Evolutionary conservation across 2,797 vertebrate genomes (phyloP).

Genomic region (Microchirus variegatus): DNA sequence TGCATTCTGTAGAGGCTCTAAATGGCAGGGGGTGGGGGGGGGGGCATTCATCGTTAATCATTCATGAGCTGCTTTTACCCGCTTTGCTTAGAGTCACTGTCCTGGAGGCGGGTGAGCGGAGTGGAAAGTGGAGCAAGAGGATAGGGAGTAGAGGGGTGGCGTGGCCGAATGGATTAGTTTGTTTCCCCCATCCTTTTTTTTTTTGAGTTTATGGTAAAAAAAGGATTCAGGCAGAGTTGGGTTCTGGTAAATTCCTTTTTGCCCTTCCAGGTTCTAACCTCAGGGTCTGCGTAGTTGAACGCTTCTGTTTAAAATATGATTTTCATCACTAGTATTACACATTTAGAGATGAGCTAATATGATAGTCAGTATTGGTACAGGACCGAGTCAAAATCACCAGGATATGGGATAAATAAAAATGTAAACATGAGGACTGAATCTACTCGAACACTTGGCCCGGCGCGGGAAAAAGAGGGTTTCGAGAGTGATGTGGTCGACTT

Average conservation of each 20-base stretch:
- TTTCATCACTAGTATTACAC: constrained; percentile 24
- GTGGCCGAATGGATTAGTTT: constrained; percentile 20
- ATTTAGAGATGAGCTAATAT: background rate
- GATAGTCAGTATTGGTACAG: too few species aligned
- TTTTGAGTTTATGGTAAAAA: constrained; percentile 6
- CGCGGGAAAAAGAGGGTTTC: too few species aligned
- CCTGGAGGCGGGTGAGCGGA: constrained; percentile 57
- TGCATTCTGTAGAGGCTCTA: constrained; percentile 79
- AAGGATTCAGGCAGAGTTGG: background rate
- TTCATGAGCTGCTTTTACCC: constrained; percentile 82
- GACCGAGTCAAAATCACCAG: too few species aligned
- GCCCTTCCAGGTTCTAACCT: background rate
- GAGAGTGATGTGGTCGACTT: too few species aligned
- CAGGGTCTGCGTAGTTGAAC: constrained; percentile 14
- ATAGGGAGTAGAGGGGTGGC: constrained; percentile 12
- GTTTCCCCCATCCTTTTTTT: constrained; percentile 12
- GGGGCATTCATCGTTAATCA: constrained; percentile 76
- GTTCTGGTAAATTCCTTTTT: constrained; percentile 7
- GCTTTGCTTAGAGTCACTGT: constrained; percentile 77
- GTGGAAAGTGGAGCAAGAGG: constrained; percentile 29
- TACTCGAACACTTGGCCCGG: too few species aligned
- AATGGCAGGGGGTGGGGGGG: constrained; percentile 68
- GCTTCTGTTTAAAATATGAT: constrained; percentile 28
- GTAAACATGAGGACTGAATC: too few species aligned
- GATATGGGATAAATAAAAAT: too few species aligned